A percentile compares a stretch with the other conserved stretches of the same genome.
Evolutionary conservation across 2,888 invertebrate genomes (phyloP).

Genomic region (Hedya salicella): DNA sequence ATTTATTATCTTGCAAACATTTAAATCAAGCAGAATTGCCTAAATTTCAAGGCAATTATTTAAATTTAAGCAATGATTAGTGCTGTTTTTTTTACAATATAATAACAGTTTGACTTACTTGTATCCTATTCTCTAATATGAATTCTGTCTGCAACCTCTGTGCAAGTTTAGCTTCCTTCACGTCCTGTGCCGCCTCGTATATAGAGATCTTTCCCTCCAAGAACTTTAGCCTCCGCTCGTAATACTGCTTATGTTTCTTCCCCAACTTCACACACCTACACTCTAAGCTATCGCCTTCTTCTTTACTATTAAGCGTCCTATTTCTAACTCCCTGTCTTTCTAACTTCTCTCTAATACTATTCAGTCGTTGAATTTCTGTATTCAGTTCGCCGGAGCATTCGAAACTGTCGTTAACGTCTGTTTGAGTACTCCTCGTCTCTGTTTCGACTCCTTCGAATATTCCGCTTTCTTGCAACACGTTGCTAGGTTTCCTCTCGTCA

Average conservation of each 20-base stretch:
- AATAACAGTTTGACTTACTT: constrained; percentile 58
- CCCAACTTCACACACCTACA: constrained; percentile 82
- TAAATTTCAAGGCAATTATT: no score
- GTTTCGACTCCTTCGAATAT: constrained; percentile 88
- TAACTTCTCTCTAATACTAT: constrained; percentile 86
- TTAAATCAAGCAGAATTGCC: no score
- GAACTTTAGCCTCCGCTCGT: constrained; percentile 87
- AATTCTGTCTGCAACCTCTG: constrained; percentile 87
- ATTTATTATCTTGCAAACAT: no score
- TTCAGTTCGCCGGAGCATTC: constrained; percentile 83
- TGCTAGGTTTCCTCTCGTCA: constrained; percentile 81
- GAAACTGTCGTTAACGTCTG: constrained; percentile 83
- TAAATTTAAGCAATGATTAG: background rate
- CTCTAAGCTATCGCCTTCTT: constrained; percentile 76
- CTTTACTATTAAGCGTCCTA: constrained; percentile 75
- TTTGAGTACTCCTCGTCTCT: constrained; percentile 81
- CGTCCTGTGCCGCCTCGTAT: constrained; percentile 87
- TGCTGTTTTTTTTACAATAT: background rate
- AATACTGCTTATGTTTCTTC: constrained; percentile 86
- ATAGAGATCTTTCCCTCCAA: constrained; percentile 87
- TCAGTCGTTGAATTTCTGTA: constrained; percentile 87
- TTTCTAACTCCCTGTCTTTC: constrained; percentile 85
- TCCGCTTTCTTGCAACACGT: constrained; percentile 89
- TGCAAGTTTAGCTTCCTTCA: constrained; percentile 85
- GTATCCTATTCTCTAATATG: constrained; percentile 79